Evolutionary conservation across 1,140 invertebrate genomes (phyloP).

Genomic region (Semibalanus balanoides): DNA sequence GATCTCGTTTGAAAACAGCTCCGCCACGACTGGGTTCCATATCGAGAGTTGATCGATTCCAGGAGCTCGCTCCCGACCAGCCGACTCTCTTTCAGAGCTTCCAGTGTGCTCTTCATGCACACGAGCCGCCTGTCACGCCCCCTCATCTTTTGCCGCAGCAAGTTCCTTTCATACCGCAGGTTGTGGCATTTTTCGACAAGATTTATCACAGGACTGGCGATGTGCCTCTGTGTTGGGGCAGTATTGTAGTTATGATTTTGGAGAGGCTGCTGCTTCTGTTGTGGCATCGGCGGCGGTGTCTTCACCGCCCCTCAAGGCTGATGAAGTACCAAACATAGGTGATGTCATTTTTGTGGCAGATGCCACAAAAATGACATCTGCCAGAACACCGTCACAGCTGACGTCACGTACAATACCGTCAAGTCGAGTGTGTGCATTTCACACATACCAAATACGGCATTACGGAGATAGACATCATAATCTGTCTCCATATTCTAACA

Average conservation of each 20-base stretch:
- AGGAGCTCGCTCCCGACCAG: neutral
- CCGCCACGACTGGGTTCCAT: neutral
- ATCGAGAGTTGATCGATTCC: neutral
- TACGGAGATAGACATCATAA: no score
- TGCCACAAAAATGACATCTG: no score
- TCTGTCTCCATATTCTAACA: no score
- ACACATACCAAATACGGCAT: no score
- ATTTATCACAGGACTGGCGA: neutral
- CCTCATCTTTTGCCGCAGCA: neutral
- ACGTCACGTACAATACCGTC: no score
- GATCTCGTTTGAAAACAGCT: neutral
- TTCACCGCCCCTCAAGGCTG: neutral
- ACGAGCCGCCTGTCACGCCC: neutral
- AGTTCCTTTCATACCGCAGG: neutral
- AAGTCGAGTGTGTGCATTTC: no score
- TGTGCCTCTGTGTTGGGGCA: neutral
- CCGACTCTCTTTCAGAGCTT: neutral
- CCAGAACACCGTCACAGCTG: no score
- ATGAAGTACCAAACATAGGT: no score
- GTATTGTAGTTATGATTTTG: neutral
- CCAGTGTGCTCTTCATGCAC: neutral
- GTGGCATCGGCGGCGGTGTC: no score
- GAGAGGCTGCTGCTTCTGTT: no score
- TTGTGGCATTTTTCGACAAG: neutral
- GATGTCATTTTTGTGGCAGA: no score